phyloP scores from a whole-genome alignment of 2,113 vertebrate species.

The Rhinoderma darwinii region DNA sequence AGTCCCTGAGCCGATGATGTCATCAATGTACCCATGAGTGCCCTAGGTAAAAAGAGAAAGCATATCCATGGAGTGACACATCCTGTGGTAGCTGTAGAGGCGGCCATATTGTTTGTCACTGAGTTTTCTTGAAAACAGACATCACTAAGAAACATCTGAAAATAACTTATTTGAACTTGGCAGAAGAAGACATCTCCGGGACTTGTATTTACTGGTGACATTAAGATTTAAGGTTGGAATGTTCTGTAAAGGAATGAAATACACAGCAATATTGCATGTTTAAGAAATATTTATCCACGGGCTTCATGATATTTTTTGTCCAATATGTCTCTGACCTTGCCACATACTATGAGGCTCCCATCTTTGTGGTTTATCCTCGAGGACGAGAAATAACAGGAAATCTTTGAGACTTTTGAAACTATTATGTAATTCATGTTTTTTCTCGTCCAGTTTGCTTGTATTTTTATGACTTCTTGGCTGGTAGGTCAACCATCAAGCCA shows the following conservation, averaged over 20 bases:
- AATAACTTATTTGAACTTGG: too few relatives aligned
- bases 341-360: neutral
- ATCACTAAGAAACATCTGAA: too few relatives aligned
- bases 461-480: constrained; percentile 59
- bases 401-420: constrained; percentile 40
- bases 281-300: neutral
- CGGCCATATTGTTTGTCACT: too few relatives aligned
- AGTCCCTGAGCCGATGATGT: neutral
- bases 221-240: neutral
- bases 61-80: too few relatives aligned
- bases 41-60: neutral
- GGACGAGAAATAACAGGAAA: constrained; percentile 24
- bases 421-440: constrained; percentile 54
- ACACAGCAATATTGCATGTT: neutral
- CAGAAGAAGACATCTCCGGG: neutral
- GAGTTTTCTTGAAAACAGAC: too few relatives aligned
- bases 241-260: neutral
- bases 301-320: neutral
- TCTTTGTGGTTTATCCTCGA: constrained; percentile 15
- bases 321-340: neutral
- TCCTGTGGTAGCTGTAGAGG: too few relatives aligned
- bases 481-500: constrained; percentile 55
- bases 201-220: neutral
- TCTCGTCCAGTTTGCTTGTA: constrained; percentile 44
- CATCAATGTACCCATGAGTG: neutral